Conservation (phyloP, 2,797 vertebrate genomes). For the Centropyge bicolor region DNA sequence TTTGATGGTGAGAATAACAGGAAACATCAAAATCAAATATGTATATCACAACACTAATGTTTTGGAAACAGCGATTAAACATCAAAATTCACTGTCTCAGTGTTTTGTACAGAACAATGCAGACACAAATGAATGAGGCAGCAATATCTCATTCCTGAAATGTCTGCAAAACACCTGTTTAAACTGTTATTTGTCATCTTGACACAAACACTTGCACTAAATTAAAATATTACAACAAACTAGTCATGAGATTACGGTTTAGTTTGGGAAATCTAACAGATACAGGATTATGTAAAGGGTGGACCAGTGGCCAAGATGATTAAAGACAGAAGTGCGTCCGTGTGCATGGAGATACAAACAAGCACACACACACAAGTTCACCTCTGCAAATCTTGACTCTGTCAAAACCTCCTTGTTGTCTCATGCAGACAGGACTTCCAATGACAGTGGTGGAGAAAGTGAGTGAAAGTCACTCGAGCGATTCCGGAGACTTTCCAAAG, state of each 20-base stretch:
- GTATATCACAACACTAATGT: neutral
- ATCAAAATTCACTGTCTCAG: conserved; percentile 3
- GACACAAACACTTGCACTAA: conserved; percentile 43
- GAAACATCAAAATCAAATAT: conserved; percentile 5
- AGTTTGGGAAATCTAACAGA: conserved; percentile 45
- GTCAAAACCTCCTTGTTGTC: conserved; percentile 63
- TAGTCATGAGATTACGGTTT: conserved; percentile 45
- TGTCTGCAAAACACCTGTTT: conserved; percentile 51
- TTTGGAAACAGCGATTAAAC: neutral
- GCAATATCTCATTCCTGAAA: conserved; percentile 41
- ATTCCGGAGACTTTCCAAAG: conserved; percentile 74
- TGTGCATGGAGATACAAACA: neutral
- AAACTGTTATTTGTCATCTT: conserved; percentile 53
- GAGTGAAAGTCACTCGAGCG: conserved; percentile 70
- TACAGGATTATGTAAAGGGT: conserved; percentile 50
- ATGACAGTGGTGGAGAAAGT: conserved; percentile 77
- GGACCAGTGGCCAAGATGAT: conserved; percentile 53
- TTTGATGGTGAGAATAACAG: neutral
- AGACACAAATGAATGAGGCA: conserved; percentile 36
- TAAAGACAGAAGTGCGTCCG: conserved; percentile 40
- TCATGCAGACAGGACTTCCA: conserved; percentile 49
- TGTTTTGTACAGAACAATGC: conserved; percentile 19
- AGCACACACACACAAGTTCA: neutral
- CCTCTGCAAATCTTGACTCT: conserved; percentile 54
- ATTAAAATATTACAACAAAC: conserved; percentile 60